Conservation (phyloP, 2,888 invertebrate genomes). For the Lepas anatifera region DNA sequence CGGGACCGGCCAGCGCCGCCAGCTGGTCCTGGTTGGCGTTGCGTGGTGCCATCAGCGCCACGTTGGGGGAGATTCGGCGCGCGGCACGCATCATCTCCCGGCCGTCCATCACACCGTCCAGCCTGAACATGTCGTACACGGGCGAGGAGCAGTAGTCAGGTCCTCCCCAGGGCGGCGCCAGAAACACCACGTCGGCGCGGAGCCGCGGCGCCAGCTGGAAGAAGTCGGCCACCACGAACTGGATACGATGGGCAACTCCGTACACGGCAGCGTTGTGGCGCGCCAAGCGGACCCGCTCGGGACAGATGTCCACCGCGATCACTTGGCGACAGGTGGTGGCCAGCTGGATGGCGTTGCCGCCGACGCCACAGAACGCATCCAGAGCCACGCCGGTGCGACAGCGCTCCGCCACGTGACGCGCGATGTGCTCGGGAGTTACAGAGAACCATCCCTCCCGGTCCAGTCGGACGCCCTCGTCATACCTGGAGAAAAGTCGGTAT, state of each 20-base stretch:
- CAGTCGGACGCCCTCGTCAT: constrained; percentile 79
- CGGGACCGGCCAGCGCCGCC: constrained; percentile 56
- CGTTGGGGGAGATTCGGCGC: constrained; percentile 14
- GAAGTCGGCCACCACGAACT: constrained; percentile 88
- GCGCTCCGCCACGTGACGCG: constrained; percentile 74
- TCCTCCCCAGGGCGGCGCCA: constrained; percentile 98
- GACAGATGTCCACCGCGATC: constrained; percentile 93
- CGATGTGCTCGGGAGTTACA: constrained; percentile 92
- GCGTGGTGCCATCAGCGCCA: constrained; percentile 20
- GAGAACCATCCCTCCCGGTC: constrained; percentile 96
- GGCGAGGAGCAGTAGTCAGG: constrained; percentile 26
- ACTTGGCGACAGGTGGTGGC: constrained; percentile 51
- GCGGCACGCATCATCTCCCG: constrained; percentile 20
- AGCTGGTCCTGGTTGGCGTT: constrained; percentile 42
- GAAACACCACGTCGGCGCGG: constrained; percentile 72
- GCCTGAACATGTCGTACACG: constrained; percentile 21
- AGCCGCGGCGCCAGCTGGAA: constrained; percentile 47
- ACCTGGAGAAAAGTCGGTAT: constrained; percentile 75
- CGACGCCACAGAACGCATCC: constrained; percentile 97
- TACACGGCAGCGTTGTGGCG: constrained; percentile 84
- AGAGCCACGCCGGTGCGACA: constrained; percentile 55
- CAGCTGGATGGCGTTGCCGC: constrained; percentile 96
- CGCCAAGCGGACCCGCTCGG: constrained; percentile 75
- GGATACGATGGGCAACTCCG: constrained; percentile 71
- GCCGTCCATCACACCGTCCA: constrained; percentile 20